phyloP scores from a whole-genome alignment of 1,140 invertebrate genomes.

The Leptinotarsa lineolata region DNA sequence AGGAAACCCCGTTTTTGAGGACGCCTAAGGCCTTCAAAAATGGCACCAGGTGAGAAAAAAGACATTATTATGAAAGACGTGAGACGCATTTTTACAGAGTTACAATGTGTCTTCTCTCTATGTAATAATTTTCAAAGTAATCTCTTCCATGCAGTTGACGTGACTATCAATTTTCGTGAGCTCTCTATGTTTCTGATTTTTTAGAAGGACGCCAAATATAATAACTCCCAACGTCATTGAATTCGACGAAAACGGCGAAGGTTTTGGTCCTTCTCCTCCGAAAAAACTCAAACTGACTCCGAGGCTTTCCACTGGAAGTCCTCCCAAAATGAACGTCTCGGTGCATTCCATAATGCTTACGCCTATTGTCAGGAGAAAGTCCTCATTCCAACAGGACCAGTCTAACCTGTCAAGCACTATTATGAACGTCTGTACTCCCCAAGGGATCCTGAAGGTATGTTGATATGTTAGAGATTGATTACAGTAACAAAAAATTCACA shows the following conservation, averaged over 20 bases:
- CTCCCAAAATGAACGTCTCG: neutral
- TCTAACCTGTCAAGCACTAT: constrained; percentile 1
- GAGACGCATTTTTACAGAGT: too few species aligned
- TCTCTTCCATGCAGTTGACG: too few species aligned
- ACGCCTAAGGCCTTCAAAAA: constrained; percentile 36
- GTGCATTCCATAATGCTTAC: constrained; percentile 38
- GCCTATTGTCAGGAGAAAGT: constrained; percentile 47
- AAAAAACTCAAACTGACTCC: constrained; percentile 41
- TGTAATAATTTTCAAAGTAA: too few species aligned
- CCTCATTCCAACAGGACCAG: constrained; percentile 19
- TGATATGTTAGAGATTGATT: neutral
- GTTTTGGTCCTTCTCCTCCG: neutral
- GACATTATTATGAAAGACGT: too few species aligned
- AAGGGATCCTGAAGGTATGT: constrained; percentile 51
- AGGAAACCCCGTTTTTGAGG: constrained; percentile 51
- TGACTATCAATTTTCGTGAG: too few species aligned
- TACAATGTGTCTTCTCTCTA: too few species aligned
- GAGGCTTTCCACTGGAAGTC: constrained; percentile 26
- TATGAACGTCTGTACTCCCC: constrained; percentile 37
- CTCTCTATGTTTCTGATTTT: neutral
- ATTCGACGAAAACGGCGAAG: constrained; percentile 6
- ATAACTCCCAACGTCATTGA: constrained; percentile 40
- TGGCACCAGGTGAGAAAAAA: constrained; percentile 23
- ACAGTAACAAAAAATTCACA: too few species aligned
- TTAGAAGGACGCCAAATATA: constrained; percentile 29